A percentile compares a stretch with the other conserved stretches of the same genome.
phyloP scores from a whole-genome alignment of 2,113 vertebrate genomes.

The Lanius collurio region DNA sequence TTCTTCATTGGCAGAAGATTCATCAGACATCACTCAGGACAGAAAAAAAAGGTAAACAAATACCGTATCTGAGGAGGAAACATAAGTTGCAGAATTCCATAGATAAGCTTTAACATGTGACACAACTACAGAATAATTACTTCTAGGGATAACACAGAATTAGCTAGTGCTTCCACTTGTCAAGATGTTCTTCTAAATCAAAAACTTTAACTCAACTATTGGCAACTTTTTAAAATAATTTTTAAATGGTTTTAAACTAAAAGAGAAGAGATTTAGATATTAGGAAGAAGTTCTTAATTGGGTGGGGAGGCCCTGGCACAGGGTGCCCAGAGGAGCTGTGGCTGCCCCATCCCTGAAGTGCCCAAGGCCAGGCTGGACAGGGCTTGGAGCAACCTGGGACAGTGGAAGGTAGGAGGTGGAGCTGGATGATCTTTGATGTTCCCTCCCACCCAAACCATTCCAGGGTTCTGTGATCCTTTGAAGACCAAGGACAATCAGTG shows the following conservation, averaged over 20 bases:
- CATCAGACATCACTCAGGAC: not conserved
- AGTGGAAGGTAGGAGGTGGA: no score
- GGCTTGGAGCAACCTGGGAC: not conserved
- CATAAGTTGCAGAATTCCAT: not conserved
- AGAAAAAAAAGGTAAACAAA: not conserved
- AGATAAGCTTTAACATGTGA: not conserved
- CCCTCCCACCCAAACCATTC: not conserved
- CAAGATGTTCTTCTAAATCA: not conserved
- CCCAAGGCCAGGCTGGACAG: accelerated
- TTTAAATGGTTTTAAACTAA: not conserved
- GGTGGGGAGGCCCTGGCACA: not conserved
- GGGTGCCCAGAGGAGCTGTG: not conserved
- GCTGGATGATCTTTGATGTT: not conserved
- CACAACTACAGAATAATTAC: not conserved
- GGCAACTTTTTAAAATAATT: not conserved
- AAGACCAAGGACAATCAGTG: not conserved
- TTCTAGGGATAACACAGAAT: not conserved
- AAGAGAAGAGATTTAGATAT: not conserved
- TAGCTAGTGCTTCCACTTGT: not conserved
- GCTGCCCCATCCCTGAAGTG: not conserved
- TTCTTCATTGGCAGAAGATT: not conserved
- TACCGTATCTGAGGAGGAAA: not conserved
- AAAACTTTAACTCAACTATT: not conserved
- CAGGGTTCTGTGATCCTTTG: not conserved
- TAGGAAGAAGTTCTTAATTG: not conserved